Conservation (phyloP, 2,888 invertebrate species). For the Eilema griseolum region DNA sequence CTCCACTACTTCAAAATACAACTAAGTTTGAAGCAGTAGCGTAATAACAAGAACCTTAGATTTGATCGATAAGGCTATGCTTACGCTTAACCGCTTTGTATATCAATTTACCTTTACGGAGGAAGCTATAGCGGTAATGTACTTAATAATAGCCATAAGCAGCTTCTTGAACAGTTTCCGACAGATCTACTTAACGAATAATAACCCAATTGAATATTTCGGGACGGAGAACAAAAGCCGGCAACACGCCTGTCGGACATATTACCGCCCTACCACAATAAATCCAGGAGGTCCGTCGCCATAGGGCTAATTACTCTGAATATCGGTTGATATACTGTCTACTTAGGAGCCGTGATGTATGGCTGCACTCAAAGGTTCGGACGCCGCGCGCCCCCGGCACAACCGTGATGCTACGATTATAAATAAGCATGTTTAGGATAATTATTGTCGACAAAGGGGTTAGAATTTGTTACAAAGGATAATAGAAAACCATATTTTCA, state of each 20-base stretch:
- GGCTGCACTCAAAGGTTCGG: constrained; percentile 80
- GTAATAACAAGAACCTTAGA: constrained; percentile 11
- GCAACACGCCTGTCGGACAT: constrained; percentile 82
- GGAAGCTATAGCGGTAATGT: constrained; percentile 26
- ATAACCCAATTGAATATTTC: constrained; percentile 80
- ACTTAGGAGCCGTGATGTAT: constrained; percentile 85
- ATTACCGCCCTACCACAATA: constrained; percentile 85
- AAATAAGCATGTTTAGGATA: constrained; percentile 83
- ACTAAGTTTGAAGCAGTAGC: not conserved
- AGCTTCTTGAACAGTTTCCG: constrained; percentile 50
- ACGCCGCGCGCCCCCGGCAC: constrained; percentile 77
- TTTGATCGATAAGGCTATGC: constrained; percentile 21
- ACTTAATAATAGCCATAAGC: constrained; percentile 47
- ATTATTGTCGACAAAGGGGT: constrained; percentile 71
- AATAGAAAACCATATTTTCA: constrained; percentile 38
- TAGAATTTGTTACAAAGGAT: constrained; percentile 42
- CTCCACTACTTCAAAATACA: not conserved
- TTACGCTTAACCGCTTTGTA: constrained; percentile 15
- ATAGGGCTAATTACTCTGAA: constrained; percentile 85
- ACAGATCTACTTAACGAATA: constrained; percentile 59
- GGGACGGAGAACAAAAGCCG: constrained; percentile 81
- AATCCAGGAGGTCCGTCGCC: constrained; percentile 85
- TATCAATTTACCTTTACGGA: constrained; percentile 31
- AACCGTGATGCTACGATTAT: constrained; percentile 76
- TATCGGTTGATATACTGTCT: constrained; percentile 86